Evolutionary conservation across 2,797 vertebrate species (phyloP), one percentile per base, ranked within the genome.

Genomic region (Xenops minutus): DNA sequence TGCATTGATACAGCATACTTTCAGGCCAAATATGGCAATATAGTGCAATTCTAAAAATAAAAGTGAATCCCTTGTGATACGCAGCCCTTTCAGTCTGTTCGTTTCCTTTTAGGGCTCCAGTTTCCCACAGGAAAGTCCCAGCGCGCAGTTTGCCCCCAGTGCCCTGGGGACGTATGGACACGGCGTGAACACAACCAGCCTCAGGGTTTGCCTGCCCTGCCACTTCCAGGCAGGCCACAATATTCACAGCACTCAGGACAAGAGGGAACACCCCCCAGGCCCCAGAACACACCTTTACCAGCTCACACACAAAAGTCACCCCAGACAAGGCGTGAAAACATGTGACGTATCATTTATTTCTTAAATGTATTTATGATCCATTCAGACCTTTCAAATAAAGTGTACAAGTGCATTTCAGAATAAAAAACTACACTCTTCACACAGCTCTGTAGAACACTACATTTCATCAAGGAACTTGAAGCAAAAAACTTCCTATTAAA

Each of bases 61-160:
- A 95, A 97, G 94, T 94, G 85, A 96, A 97, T 98, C 98, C 97
- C 98, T 97, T 95, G 98, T 98, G 98, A 98, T 97, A 95, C 94
- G 80, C 95, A 97, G 98, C 94, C 97, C 96, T 95, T 97, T 97
- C 23, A 91, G 97, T 98, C 97, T 59, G 97, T 74, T 98, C 78
- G 87, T 97, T 98, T 98, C 98, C 98, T 97, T 98, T 98, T 98
- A 98, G 97, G 98, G 98, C 97, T 97, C 94, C 88, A 98, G 98
- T 98, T 99, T 99, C 98, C 98, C 98, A 98, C 98, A 98, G 98
- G 98, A 98, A 98, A 98, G 98, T 96, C 78, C 85, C 21, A 95
- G 95, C 59, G 29, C 88, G 68, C 75, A 97, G 95, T 97, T 97
- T 98, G 97, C 96, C 95, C 97, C 62, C 93, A 90, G 93, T 92